Evolutionary conservation across 1,140 invertebrate species (phyloP).

Genomic region (Drosophila ironensis): DNA sequence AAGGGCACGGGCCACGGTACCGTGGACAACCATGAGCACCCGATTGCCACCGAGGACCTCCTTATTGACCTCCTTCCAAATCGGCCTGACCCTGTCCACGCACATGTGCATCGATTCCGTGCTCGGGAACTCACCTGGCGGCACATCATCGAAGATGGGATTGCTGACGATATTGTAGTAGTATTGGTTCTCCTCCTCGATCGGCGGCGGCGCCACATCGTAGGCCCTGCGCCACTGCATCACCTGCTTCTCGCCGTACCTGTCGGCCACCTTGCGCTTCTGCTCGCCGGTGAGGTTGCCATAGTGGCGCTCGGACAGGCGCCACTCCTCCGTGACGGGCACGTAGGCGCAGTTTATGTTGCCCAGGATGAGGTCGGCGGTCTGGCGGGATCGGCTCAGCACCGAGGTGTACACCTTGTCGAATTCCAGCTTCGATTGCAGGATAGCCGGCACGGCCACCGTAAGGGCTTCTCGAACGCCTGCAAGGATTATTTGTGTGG

Average conservation of each 20-base stretch:
- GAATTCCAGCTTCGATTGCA: constrained; percentile 87
- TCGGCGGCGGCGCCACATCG: constrained; percentile 86
- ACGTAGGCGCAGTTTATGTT: constrained; percentile 84
- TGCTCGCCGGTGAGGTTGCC: constrained; percentile 88
- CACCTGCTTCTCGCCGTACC: constrained; percentile 87
- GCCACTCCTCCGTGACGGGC: constrained; percentile 85
- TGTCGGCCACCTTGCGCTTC: constrained; percentile 87
- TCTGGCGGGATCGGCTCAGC: constrained; percentile 86
- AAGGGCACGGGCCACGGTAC: constrained; percentile 87
- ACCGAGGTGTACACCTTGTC: constrained; percentile 88
- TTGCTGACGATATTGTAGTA: constrained; percentile 84
- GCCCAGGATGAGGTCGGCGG: constrained; percentile 85
- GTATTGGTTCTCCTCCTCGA: constrained; percentile 84
- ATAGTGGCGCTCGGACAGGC: constrained; percentile 89
- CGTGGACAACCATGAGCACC: constrained; percentile 87
- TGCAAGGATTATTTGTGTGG: constrained; percentile 41
- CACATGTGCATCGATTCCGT: constrained; percentile 88
- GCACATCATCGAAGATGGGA: constrained; percentile 81
- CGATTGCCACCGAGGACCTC: constrained; percentile 85
- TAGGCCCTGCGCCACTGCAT: constrained; percentile 88
- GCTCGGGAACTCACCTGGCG: constrained; percentile 84
- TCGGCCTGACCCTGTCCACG: constrained; percentile 85
- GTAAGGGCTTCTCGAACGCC: constrained; percentile 87
- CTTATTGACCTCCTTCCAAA: constrained; percentile 87
- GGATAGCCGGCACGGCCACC: constrained; percentile 87